Base-by-base conservation (phyloP, 2,888 invertebrate species). In the Habrosyne pyritoides region DNA sequence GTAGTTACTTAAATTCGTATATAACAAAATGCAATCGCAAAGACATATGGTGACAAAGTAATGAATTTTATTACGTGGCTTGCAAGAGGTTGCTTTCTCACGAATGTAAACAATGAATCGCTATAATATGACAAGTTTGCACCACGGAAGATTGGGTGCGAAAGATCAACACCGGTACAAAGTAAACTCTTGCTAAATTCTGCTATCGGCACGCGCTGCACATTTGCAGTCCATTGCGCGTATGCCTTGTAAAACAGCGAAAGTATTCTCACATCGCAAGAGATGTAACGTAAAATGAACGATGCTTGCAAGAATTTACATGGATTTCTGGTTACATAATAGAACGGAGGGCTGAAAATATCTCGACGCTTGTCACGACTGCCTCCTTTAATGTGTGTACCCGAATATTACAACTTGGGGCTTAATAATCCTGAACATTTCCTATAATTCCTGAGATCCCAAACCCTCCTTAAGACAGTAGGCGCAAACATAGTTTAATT, bases 381-480 rank as follows among this genome's bases (percentile, higher is more conserved):
- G 56, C 57, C 61, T 55, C 59, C 56, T 55, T 59, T 64, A 71
- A 69, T 69, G 58, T 74, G 64, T 73, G 67, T 64, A 59, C 60
- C 60, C 56, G 56, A 64, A 61, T 63, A 66, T 63, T 63, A 63
- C 61, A 56, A 54, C 54, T 56, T 54, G 52, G 53, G 64, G 66
- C 69, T 73, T 73, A 75, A 77, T 79, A 77, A 73, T 74, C 72
- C 61, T 61, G 66, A 76, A 77, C 75, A 77, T 75, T 75, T 71
- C 77, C 73, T 77, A 77, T 74, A 73, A 71, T 77, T 73, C 69
- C 66, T 55, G 57, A 60, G 63, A 64, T 59, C 66, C 72, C 42
- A 42, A 63, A 71, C 80, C 77, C 79, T 73, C 57, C 67, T 67
- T 69, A 61, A 66, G 67, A 67, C 67, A 72, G 62, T 61, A 62